These are phyloP conservation scores for Sorex maritimensis DNA, from an alignment of 2,797 vertebrate species.

Conservation along the genomic window DNA sequence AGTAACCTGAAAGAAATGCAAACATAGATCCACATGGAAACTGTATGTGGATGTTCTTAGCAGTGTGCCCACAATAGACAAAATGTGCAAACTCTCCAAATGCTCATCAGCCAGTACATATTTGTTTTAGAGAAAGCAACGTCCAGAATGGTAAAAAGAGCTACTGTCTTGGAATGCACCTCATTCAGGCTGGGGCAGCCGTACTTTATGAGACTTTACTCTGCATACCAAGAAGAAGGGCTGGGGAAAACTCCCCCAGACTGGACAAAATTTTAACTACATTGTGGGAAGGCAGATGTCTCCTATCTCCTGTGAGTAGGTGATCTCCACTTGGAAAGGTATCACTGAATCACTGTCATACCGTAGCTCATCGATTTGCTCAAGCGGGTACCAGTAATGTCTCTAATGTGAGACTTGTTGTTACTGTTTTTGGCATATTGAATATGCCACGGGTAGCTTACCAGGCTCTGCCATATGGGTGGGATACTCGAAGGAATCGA, in stretches of 20 bases:
- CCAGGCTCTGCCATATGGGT: too few species aligned
- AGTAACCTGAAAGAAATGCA: slow-evolving; percentile 21
- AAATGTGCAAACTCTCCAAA: not conserved
- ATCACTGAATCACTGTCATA: too few species aligned
- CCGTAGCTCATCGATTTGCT: too few species aligned
- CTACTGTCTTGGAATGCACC: not conserved
- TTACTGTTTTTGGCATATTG: too few species aligned
- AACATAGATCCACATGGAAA: slow-evolving; percentile 43
- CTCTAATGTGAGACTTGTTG: too few species aligned
- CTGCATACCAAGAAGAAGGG: not conserved
- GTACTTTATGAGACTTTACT: not conserved
- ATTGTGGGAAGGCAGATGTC: not conserved
- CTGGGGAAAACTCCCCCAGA: not conserved
- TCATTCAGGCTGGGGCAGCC: not conserved
- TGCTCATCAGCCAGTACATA: not conserved
- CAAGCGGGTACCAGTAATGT: too few species aligned
- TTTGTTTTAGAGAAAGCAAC: not conserved
- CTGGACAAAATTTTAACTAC: not conserved
- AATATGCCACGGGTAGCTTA: too few species aligned
- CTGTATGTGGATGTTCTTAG: slow-evolving; percentile 25
- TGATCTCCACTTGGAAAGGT: not conserved
- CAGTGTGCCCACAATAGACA: slow-evolving; percentile 1
- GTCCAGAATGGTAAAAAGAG: not conserved
- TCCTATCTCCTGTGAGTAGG: not conserved
- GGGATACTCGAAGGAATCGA: too few species aligned